Percentiles rank a stretch among this genome's conserved stretches.
Conservation (phyloP, 2,888 invertebrate species). For the Agriopis leucophaearia region DNA sequence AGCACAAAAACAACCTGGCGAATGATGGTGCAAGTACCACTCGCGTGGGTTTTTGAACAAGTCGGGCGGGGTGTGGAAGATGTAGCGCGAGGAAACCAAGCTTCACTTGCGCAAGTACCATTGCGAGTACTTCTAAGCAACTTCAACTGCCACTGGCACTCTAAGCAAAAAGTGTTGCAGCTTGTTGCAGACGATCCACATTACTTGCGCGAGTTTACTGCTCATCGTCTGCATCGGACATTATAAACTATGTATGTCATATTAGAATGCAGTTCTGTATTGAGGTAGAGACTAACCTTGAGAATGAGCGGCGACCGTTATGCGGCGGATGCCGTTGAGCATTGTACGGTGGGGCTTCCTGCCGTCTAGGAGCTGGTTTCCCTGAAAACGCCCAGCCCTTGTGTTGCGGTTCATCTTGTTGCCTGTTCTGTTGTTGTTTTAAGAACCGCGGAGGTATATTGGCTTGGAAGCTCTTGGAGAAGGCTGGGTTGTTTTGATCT, state of each 20-base stretch:
- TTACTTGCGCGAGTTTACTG: too few species aligned
- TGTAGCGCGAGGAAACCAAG: too few species aligned
- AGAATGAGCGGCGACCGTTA: conserved; percentile 79
- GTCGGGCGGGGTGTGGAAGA: too few species aligned
- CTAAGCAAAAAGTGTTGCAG: too few species aligned
- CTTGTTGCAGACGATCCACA: too few species aligned
- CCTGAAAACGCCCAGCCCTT: conserved; percentile 79
- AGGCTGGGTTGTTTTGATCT: conserved; percentile 87
- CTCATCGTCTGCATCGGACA: too few species aligned
- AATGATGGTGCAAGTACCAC: too few species aligned
- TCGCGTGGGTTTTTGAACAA: too few species aligned
- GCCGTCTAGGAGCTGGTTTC: conserved; percentile 73
- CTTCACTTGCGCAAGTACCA: too few species aligned
- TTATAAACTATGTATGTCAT: not conserved
- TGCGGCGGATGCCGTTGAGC: conserved; percentile 75
- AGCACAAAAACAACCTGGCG: too few species aligned
- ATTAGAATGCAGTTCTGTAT: not conserved
- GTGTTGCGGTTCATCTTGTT: conserved; percentile 72
- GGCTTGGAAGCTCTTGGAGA: conserved; percentile 92
- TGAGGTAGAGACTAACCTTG: conserved; percentile 61
- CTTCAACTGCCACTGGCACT: too few species aligned
- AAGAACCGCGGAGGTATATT: conserved; percentile 95
- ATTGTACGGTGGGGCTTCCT: conserved; percentile 74
- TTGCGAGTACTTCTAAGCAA: too few species aligned
- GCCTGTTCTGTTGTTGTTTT: conserved; percentile 89